A percentile compares a stretch with the other conserved stretches of the same genome.
Evolutionary conservation across 1,140 invertebrate species (phyloP).

Genomic region (Leptinotarsa lineolata): DNA sequence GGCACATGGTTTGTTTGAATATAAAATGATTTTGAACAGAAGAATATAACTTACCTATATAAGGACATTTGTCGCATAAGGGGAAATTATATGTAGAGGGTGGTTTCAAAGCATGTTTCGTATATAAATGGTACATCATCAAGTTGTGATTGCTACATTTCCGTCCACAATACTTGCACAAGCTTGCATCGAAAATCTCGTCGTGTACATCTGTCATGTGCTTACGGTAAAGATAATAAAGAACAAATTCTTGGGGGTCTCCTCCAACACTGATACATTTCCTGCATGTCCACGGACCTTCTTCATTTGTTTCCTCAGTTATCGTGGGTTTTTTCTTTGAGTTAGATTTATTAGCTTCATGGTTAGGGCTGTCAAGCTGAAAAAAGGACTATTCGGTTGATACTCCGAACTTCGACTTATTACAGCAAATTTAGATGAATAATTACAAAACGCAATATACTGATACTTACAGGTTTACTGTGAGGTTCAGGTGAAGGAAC

Average conservation of each 20-base stretch:
- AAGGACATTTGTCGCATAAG: constrained; percentile 77
- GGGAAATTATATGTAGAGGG: constrained; percentile 71
- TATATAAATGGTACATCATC: constrained; percentile 78
- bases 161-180: constrained; percentile 85
- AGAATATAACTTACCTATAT: constrained; percentile 59
- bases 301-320: constrained; percentile 50
- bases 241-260: constrained; percentile 70
- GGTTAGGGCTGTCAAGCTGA: too few species aligned
- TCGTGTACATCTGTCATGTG: constrained; percentile 82
- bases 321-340: constrained; percentile 32
- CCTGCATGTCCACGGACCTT: constrained; percentile 58
- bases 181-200: constrained; percentile 75
- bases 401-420: too few species aligned
- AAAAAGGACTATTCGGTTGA: too few species aligned
- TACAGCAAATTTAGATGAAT: too few species aligned
- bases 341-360: too few species aligned
- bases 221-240: constrained; percentile 76
- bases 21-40: neutral
- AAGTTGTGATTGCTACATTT: constrained; percentile 76
- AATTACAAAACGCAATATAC: too few species aligned
- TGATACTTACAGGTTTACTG: too few species aligned
- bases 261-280: constrained; percentile 59
- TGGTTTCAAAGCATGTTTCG: constrained; percentile 76
- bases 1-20: neutral
- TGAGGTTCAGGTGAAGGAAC: too few species aligned